Conservation (phyloP, 2,888 invertebrate genomes). For the Coleophora flavipennella region DNA sequence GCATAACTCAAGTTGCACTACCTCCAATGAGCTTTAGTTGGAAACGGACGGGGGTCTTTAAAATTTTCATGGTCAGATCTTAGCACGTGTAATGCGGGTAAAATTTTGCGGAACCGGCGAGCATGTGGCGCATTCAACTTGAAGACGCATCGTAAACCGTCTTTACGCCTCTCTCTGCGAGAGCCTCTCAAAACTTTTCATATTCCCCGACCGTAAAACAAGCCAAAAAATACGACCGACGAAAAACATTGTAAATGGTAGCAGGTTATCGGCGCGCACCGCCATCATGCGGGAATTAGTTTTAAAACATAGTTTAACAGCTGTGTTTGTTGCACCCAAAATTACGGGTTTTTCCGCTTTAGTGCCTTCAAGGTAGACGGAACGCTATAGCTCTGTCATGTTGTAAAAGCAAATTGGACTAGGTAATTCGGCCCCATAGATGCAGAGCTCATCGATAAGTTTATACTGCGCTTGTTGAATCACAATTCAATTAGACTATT, state of each 20-base stretch:
- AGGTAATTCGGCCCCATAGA: slow-evolving; percentile 16
- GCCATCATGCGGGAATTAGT: slow-evolving; percentile 52
- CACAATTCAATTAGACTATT: too few species aligned
- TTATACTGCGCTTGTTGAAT: slow-evolving; percentile 10
- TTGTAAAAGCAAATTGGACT: slow-evolving; percentile 35
- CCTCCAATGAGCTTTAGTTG: slow-evolving; percentile 38
- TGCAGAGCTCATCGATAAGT: slow-evolving; percentile 25
- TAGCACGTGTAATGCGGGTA: slow-evolving; percentile 62
- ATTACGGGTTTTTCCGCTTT: slow-evolving; percentile 41
- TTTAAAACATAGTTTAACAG: slow-evolving; percentile 61
- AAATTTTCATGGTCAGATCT: slow-evolving; percentile 68
- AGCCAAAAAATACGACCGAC: slow-evolving; percentile 68
- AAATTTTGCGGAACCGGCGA: slow-evolving; percentile 53
- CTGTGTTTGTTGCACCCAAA: slow-evolving; percentile 50
- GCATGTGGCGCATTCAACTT: slow-evolving; percentile 62
- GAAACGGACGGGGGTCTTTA: slow-evolving; percentile 48
- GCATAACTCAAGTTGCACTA: slow-evolving; percentile 24
- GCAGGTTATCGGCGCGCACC: slow-evolving; percentile 52
- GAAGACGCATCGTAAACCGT: slow-evolving; percentile 70
- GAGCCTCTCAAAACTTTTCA: slow-evolving; percentile 67
- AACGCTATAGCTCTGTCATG: slow-evolving; percentile 21
- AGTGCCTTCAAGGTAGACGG: slow-evolving; percentile 20
- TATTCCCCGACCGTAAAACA: slow-evolving; percentile 67
- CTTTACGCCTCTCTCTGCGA: slow-evolving; percentile 63
- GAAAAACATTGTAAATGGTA: slow-evolving; percentile 70